A percentile compares a stretch with the other conserved stretches of the same genome.
Evolutionary conservation across 2,797 vertebrate species (phyloP).

Genomic region (Paguma larvata): DNA sequence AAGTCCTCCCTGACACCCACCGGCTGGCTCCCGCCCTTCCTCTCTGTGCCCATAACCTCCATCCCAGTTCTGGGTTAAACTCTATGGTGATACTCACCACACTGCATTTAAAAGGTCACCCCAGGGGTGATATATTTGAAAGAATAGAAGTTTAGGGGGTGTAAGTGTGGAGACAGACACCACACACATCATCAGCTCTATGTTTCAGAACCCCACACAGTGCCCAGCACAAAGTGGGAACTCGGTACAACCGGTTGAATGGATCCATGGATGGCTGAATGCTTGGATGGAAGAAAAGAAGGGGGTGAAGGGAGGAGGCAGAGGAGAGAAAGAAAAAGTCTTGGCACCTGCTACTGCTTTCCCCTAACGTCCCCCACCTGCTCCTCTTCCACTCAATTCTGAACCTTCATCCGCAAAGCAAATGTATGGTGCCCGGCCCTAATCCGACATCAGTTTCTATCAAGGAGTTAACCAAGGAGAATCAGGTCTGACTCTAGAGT

Average conservation of each 20-base stretch:
- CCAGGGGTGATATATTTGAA: neutral
- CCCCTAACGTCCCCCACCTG: neutral
- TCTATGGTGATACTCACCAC: neutral
- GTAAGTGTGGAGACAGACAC: neutral
- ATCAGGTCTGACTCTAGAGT: slow-evolving; percentile 71
- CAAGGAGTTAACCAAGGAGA: slow-evolving; percentile 83
- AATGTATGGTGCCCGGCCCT: slow-evolving; percentile 70
- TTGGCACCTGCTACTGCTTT: neutral
- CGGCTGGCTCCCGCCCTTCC: neutral
- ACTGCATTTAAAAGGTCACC: neutral
- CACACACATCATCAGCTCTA: neutral
- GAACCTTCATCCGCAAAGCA: slow-evolving; percentile 79
- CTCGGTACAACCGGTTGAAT: neutral
- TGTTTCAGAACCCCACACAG: neutral
- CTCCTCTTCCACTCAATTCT: slow-evolving; percentile 77
- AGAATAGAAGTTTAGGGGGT: neutral
- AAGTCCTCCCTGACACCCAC: neutral
- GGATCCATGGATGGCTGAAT: no score
- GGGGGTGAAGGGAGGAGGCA: neutral
- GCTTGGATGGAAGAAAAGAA: neutral
- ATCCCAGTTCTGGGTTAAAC: neutral
- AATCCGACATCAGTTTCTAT: slow-evolving; percentile 78
- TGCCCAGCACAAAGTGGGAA: neutral
- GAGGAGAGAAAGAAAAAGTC: no score
- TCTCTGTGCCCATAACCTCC: neutral